Evolutionary conservation across 2,888 invertebrate species (phyloP).

Genomic region (Mycalesis mineus): DNA sequence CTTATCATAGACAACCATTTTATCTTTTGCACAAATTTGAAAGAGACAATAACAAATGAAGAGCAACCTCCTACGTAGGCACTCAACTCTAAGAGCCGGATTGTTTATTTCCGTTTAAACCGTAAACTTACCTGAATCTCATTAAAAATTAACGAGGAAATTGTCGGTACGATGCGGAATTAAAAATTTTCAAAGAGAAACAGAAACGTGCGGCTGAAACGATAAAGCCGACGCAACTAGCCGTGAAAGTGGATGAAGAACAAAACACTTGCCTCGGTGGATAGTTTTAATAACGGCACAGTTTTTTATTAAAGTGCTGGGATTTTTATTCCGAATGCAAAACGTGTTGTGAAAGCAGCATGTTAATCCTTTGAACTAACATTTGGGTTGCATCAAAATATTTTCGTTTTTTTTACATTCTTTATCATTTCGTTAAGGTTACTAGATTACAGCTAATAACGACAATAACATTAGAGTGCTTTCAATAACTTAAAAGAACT

Average conservation of each 20-base stretch:
- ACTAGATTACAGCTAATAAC: no score
- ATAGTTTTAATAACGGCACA: constrained; percentile 22
- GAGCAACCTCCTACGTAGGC: no score
- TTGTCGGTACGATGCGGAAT: constrained; percentile 8
- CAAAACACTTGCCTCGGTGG: constrained; percentile 26
- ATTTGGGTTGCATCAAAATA: not conserved
- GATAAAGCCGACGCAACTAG: constrained; percentile 21
- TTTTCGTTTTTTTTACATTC: no score
- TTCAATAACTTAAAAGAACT: no score
- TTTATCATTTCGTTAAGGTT: no score
- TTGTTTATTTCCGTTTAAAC: constrained; percentile 1
- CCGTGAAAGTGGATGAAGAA: constrained; percentile 28
- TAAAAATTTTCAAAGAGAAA: constrained; percentile 11
- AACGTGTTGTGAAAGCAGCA: not conserved
- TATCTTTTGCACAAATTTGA: no score
- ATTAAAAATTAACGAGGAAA: constrained; percentile 14
- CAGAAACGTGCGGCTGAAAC: constrained; percentile 17
- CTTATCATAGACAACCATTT: no score
- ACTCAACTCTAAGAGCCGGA: not conserved
- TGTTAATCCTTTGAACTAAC: not conserved
- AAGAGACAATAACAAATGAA: no score
- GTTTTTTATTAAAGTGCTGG: constrained; percentile 7
- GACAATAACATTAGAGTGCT: no score
- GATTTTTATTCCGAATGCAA: not conserved
- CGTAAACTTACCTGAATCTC: constrained; percentile 1